Evolutionary conservation across 1,140 invertebrate species (phyloP).

Genomic region (Lepidurus packardi): DNA sequence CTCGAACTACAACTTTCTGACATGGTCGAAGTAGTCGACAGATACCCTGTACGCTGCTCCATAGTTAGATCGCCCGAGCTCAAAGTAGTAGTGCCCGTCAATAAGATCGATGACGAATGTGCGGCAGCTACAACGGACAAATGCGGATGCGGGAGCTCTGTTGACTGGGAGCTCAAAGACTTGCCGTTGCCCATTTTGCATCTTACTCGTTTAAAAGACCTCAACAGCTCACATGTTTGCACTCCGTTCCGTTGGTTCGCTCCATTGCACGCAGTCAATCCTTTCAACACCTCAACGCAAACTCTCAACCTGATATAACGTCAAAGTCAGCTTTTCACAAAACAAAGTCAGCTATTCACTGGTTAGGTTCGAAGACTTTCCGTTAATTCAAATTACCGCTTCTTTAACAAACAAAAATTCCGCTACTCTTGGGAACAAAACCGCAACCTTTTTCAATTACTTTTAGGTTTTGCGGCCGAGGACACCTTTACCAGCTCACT

Average conservation of each 20-base stretch:
- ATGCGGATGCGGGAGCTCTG: not conserved
- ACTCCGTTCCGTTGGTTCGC: not conserved
- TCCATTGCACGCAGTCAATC: no score
- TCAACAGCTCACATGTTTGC: not conserved
- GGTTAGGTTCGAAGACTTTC: no score
- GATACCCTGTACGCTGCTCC: not conserved
- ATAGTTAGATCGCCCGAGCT: not conserved
- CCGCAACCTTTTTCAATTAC: no score
- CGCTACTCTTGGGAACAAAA: no score
- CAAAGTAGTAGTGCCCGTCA: not conserved
- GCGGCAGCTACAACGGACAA: not conserved
- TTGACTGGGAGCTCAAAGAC: not conserved
- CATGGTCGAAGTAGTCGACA: not conserved
- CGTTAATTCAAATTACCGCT: no score
- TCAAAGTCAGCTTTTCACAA: no score
- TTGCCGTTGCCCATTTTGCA: not conserved
- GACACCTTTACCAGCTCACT: no score
- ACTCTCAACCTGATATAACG: no score
- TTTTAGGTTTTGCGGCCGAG: no score
- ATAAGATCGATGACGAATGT: not conserved
- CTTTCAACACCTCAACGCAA: no score
- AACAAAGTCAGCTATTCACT: no score
- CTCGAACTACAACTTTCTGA: not conserved
- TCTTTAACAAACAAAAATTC: no score
- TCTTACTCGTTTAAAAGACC: not conserved